phyloP scores from a whole-genome alignment of 2,113 vertebrate genomes.

The Platichthys flesus region DNA sequence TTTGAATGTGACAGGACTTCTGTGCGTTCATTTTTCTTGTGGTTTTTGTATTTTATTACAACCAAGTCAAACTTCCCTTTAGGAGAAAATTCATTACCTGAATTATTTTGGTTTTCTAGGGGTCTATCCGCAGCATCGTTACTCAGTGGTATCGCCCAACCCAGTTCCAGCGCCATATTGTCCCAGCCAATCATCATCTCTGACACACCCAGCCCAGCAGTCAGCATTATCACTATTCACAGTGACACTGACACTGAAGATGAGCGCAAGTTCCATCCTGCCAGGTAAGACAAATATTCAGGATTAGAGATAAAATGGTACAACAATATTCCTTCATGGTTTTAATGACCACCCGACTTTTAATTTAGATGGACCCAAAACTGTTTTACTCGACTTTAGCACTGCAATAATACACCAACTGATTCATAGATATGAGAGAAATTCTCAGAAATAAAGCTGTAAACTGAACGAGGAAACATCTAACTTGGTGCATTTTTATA shows the following conservation, averaged over 20 bases:
- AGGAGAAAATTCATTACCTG: no score
- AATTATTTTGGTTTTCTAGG: constrained; percentile 27
- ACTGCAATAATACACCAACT: no score
- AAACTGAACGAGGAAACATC: no score
- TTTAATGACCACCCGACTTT: no score
- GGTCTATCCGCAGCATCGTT: constrained; percentile 80
- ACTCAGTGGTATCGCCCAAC: constrained; percentile 74
- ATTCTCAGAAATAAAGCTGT: no score
- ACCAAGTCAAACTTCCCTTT: neutral
- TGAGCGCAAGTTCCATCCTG: constrained; percentile 94
- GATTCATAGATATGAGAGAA: no score
- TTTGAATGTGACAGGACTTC: no score
- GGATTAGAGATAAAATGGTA: no score
- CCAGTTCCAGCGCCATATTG: constrained; percentile 63
- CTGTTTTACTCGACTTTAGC: no score
- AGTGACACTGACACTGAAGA: constrained; percentile 98
- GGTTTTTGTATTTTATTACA: neutral
- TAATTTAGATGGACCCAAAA: no score
- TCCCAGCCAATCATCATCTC: constrained; percentile 97
- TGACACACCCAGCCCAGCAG: constrained; percentile 95
- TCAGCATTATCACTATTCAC: constrained; percentile 99
- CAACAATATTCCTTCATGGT: neutral
- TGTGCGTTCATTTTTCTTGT: no score
- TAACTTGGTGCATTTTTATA: no score
- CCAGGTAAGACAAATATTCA: constrained; percentile 82